Evolutionary conservation across 2,113 vertebrate species (phyloP).

Genomic region (Chionodraco myersi): DNA sequence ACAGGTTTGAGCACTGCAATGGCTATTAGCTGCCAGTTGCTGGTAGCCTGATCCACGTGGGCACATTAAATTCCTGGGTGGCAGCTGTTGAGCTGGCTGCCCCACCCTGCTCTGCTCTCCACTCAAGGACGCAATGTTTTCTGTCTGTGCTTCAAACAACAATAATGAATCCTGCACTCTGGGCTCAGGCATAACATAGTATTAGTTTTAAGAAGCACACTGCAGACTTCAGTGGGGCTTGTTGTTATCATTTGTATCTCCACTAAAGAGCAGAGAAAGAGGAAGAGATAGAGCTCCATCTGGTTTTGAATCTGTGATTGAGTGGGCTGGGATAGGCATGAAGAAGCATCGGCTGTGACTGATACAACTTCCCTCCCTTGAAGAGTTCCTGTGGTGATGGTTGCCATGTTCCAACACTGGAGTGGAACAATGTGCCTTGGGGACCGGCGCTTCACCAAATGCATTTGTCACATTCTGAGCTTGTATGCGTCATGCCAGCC

Average conservation of each 20-base stretch:
- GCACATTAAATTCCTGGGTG: constrained; percentile 38
- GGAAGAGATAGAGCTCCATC: constrained; percentile 45
- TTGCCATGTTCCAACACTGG: constrained; percentile 71
- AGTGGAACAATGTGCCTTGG: constrained; percentile 74
- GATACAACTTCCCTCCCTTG: constrained; percentile 74
- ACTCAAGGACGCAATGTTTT: constrained; percentile 61
- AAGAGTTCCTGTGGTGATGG: constrained; percentile 74
- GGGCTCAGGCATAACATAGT: constrained; percentile 36
- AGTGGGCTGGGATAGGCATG: constrained; percentile 66
- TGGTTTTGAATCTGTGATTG: constrained; percentile 72
- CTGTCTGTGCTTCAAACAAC: constrained; percentile 46
- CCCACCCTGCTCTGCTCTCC: constrained; percentile 57
- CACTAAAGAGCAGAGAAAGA: constrained; percentile 13
- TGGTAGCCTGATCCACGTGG: constrained; percentile 20
- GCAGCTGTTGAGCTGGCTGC: constrained; percentile 44
- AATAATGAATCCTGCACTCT: constrained; percentile 49
- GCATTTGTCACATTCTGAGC: constrained; percentile 85
- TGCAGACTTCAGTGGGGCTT: not conserved
- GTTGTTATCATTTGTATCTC: constrained; percentile 16
- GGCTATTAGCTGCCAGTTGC: constrained; percentile 23
- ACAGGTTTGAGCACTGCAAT: not conserved
- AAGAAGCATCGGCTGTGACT: constrained; percentile 72
- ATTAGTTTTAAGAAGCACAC: constrained; percentile 38
- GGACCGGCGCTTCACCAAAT: constrained; percentile 78
- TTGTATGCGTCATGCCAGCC: constrained; percentile 64